Percentiles rank a stretch among this genome's conserved stretches.
These are phyloP conservation scores for Sparidentex hasta DNA, from an alignment of 2,797 vertebrate species.

Conservation along the genomic window DNA sequence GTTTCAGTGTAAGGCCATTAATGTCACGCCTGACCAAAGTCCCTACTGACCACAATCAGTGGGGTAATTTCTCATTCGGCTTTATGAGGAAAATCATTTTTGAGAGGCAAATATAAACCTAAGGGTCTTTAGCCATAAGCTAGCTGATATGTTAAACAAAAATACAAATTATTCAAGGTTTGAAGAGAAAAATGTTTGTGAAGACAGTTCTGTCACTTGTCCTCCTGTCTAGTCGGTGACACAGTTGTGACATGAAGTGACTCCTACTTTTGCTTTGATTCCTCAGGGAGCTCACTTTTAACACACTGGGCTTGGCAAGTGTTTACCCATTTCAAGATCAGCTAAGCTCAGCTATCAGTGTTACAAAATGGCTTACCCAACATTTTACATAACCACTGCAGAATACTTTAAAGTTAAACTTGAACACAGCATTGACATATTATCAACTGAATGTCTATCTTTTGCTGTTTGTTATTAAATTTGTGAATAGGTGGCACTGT, in stretches of 20 bases:
- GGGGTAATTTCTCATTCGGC: neutral
- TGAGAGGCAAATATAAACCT: conserved; percentile 15
- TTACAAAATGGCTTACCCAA: conserved; percentile 43
- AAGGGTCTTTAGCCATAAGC: conserved; percentile 8
- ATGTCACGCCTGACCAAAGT: neutral
- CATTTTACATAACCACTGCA: conserved; percentile 20
- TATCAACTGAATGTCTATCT: too few relatives aligned
- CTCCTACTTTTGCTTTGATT: conserved; percentile 16
- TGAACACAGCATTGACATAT: neutral
- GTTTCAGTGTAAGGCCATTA: neutral
- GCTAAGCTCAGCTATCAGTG: neutral
- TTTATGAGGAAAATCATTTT: neutral
- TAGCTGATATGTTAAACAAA: neutral
- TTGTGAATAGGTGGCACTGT: too few relatives aligned
- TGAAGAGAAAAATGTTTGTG: neutral
- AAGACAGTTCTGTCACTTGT: conserved; percentile 7
- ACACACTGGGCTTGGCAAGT: conserved; percentile 5
- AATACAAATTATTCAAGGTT: conserved; percentile 21
- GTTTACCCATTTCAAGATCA: conserved; percentile 26
- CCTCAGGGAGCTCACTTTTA: conserved; percentile 23
- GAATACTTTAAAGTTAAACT: neutral
- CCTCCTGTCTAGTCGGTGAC: conserved; percentile 2
- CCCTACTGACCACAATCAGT: conserved; percentile 9
- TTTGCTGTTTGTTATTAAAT: too few relatives aligned
- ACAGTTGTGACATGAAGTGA: conserved; percentile 17